Conservation (phyloP, 2,113 vertebrate genomes). For the cattle (Bos taurus) region DNA sequence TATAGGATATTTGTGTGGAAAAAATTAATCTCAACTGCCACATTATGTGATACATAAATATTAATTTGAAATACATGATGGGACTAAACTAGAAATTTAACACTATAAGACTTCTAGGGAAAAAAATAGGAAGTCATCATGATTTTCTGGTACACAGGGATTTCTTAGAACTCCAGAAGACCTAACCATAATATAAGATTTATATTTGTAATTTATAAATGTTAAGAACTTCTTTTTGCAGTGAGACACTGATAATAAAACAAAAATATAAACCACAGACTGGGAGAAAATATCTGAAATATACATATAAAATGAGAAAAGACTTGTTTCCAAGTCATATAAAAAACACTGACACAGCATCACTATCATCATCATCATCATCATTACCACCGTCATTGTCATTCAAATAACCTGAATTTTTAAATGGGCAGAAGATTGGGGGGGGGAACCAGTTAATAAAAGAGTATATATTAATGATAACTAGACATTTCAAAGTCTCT, state of each 20-base stretch:
- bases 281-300: background rate
- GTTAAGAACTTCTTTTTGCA: background rate
- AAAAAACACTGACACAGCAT: background rate
- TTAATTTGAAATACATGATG: background rate
- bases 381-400: background rate
- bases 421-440: background rate
- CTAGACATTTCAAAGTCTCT: background rate
- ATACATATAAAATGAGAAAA: background rate
- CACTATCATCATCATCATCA: background rate
- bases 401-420: background rate
- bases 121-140: background rate
- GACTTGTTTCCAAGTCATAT: background rate
- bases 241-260: background rate
- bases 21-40: background rate
- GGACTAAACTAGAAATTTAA: background rate
- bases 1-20: background rate
- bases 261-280: background rate
- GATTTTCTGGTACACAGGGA: background rate
- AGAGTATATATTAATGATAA: background rate
- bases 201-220: background rate
- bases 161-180: background rate
- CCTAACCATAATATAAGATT: background rate
- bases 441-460: background rate
- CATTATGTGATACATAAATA: background rate
- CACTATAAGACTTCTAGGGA: background rate